Percentiles rank a stretch among this genome's conserved stretches.
Conservation (phyloP, 2,113 vertebrate genomes). For the Cyprinodon brontotheroides region DNA sequence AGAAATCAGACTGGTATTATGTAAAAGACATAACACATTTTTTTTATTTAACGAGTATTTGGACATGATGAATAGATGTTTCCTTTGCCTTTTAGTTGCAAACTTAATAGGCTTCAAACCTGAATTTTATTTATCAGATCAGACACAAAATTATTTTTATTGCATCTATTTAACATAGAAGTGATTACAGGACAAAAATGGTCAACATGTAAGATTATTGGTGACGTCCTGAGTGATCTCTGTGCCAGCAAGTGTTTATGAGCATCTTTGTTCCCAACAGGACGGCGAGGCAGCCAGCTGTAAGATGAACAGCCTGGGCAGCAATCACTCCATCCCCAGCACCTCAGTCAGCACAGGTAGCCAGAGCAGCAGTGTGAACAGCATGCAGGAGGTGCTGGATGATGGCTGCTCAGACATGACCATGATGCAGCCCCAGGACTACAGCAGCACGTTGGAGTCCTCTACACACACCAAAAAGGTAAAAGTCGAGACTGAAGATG, state of each 20-base stretch:
- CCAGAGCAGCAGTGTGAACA: conserved; percentile 97
- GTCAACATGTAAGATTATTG: not conserved
- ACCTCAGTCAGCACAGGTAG: conserved; percentile 96
- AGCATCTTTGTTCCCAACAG: conserved; percentile 67
- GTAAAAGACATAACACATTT: conserved; percentile 4
- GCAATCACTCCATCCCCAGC: conserved; percentile 96
- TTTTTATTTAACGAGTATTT: not conserved
- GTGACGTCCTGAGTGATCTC: not conserved
- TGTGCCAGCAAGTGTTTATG: conserved; percentile 3
- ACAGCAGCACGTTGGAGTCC: conserved; percentile 86
- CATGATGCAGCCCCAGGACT: conserved; percentile 84
- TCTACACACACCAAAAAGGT: conserved; percentile 90
- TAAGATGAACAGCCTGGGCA: conserved; percentile 96
- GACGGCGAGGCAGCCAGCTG: conserved; percentile 92
- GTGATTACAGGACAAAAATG: not conserved
- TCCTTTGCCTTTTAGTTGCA: not conserved
- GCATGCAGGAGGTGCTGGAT: conserved; percentile 96
- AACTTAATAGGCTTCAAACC: conserved; percentile 2
- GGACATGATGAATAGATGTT: not conserved
- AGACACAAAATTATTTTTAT: not conserved
- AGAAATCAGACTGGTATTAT: conserved; percentile 9
- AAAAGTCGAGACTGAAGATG: conserved; percentile 6
- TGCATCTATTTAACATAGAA: conserved; percentile 2
- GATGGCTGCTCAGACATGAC: conserved; percentile 90
- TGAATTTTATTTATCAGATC: not conserved